phyloP scores from a whole-genome alignment of 2,113 vertebrate species.

The Dicaeum eximium region DNA sequence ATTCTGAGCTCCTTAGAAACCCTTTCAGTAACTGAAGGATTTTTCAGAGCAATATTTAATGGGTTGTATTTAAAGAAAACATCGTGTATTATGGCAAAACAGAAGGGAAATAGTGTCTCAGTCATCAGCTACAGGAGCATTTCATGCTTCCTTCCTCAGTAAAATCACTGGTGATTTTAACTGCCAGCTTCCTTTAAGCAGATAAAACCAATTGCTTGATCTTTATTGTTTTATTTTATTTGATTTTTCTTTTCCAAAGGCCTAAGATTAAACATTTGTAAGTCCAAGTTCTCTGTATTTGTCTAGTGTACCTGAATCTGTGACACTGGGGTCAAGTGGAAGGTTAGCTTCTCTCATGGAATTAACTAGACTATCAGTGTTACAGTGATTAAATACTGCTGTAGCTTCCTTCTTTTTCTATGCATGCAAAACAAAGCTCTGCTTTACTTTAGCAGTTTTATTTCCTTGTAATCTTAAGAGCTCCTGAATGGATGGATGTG shows the following conservation, averaged over 20 bases:
- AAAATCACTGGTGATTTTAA: neutral
- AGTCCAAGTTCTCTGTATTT: neutral
- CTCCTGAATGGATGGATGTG: neutral
- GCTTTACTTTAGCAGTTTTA: neutral
- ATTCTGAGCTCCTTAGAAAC: conserved; percentile 32
- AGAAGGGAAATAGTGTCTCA: neutral
- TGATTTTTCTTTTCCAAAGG: neutral
- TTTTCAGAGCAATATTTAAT: conserved; percentile 21
- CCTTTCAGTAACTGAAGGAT: neutral
- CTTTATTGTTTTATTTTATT: neutral
- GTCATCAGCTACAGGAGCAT: neutral
- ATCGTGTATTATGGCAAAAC: neutral
- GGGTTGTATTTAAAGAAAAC: neutral
- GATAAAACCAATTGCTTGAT: neutral
- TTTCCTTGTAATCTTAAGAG: neutral
- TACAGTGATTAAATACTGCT: neutral
- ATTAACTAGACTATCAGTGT: neutral
- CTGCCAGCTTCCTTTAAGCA: neutral
- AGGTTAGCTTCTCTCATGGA: neutral
- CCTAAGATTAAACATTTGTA: neutral
- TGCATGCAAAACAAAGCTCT: neutral
- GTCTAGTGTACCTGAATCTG: neutral
- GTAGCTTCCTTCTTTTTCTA: neutral
- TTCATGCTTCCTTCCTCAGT: neutral
- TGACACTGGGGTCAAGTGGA: neutral